Conservation (phyloP, 1,140 invertebrate species). For the Drosophila sp. region DNA sequence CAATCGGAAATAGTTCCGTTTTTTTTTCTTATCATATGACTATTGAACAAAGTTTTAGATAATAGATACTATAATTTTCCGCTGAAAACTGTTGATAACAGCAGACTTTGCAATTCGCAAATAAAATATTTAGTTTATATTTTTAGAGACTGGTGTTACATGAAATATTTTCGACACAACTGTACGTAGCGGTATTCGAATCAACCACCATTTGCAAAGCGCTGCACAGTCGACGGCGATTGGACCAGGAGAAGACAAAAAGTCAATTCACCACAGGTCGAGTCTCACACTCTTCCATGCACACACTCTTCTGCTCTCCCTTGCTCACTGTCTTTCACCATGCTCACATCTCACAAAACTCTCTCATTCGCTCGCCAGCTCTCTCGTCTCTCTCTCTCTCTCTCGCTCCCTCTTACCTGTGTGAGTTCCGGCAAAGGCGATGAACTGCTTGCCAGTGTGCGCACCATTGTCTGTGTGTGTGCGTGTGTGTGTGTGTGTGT, state of each 20-base stretch:
- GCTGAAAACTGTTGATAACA: no score
- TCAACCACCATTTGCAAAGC: constrained; percentile 59
- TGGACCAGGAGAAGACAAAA: constrained; percentile 18
- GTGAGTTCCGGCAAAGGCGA: constrained; percentile 65
- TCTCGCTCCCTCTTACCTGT: constrained; percentile 52
- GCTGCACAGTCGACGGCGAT: constrained; percentile 34
- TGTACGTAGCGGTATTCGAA: constrained; percentile 25
- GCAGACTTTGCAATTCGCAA: no score
- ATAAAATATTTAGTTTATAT: no score
- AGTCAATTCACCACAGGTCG: constrained; percentile 38
- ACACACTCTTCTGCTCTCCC: constrained; percentile 3
- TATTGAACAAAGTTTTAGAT: no score
- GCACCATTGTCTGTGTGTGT: constrained; percentile 33
- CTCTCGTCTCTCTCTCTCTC: no score
- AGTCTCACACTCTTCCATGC: constrained; percentile 4
- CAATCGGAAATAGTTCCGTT: no score
- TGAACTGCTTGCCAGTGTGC: constrained; percentile 71
- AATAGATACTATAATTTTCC: no score
- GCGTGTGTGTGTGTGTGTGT: constrained; percentile 9
- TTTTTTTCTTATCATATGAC: no score
- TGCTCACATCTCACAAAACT: background rate
- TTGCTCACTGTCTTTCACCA: background rate
- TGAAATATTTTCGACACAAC: no score
- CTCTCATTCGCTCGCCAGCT: background rate
- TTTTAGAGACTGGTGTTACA: no score